Base-by-base conservation (phyloP, 2,888 invertebrate species). In the Eurytoma adleriae region DNA sequence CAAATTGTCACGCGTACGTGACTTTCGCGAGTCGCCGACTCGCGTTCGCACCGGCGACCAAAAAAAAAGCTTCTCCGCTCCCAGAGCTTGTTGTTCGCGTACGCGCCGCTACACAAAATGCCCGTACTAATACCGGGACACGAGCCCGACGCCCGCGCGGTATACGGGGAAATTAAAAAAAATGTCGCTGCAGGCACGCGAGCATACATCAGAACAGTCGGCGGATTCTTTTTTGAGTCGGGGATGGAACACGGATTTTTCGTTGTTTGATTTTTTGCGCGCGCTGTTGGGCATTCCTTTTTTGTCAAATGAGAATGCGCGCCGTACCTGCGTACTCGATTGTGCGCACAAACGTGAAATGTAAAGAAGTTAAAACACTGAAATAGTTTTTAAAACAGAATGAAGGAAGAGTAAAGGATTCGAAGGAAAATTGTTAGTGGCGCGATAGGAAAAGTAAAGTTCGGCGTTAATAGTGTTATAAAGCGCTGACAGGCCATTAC, bases 1-100 rank as follows among this genome's bases (percentile, higher is more conserved):
- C 81, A 84, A 85, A 85, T 85, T 86, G 83, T 84, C 83, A 61
- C 62, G 56, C 82, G 85, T 85, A 85, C 86, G 85, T 86, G 87
- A 87, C 86, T 87, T 83, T 84, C 64, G 62, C 78, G 78, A 40
- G 40, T 70, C 57, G 82, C 83, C n/a, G 40, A 20, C 20, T 56
- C 40, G 24, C 1, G 20, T 30, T 57, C 40, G 40, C 40, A 3
- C 7, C 40, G 40, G 40, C 40, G n/a, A 16, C 18, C 64, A 18
- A 18, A 64, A 40, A 40, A 40, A 62, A 64, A 64, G 27, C 40
- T 16, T 10, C 57, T 14, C 57, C 13, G 13, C n/a, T 10, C 57
- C 61, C 48, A n/a, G 48, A 27, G 27, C 68, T 68, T 68, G 66
- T 30, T 66, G 78, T 72, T 67, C 61, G 52, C 13, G 20, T 2